A percentile compares a stretch with the other conserved stretches of the same genome.
Evolutionary conservation across 2,888 invertebrate genomes (phyloP).

Genomic region (Lithophane ornitopus): DNA sequence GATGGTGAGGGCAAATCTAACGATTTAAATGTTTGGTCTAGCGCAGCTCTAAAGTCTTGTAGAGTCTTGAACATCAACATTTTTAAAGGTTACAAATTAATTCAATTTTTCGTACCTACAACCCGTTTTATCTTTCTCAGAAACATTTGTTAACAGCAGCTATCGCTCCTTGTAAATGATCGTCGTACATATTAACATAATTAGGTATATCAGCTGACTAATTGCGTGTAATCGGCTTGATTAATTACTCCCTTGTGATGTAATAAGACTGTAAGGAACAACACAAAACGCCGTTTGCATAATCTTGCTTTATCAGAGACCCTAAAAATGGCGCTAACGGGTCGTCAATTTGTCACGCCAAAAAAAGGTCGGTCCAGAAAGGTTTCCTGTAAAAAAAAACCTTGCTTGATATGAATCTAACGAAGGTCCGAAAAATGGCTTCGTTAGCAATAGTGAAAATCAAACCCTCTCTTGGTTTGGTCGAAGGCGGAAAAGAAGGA

Average conservation of each 20-base stretch:
- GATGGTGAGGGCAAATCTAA: background rate
- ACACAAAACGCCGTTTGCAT: conserved; percentile 1
- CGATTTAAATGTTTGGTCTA: background rate
- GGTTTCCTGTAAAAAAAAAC: background rate
- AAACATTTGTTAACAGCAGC: background rate
- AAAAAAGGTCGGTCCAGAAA: background rate
- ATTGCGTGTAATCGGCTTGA: conserved; percentile 39
- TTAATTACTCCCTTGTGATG: conserved; percentile 25
- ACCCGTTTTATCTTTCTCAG: background rate
- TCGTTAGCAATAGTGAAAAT: background rate
- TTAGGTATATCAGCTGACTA: conserved; percentile 24
- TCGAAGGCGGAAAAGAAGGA: background rate
- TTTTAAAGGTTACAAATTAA: background rate
- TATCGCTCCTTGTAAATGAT: background rate
- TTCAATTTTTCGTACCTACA: background rate
- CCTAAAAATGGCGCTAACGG: conserved; percentile 4
- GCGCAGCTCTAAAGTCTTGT: background rate
- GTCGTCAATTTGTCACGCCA: background rate
- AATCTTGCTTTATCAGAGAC: conserved; percentile 2
- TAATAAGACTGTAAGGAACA: conserved; percentile 6
- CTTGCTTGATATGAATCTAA: background rate
- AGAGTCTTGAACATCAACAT: background rate
- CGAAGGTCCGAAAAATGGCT: background rate
- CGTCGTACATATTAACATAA: conserved; percentile 26
- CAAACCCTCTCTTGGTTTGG: background rate